These are phyloP conservation scores for Diplodus puntazzo DNA, from an alignment of 2,797 vertebrate species.

Conservation along the genomic window DNA sequence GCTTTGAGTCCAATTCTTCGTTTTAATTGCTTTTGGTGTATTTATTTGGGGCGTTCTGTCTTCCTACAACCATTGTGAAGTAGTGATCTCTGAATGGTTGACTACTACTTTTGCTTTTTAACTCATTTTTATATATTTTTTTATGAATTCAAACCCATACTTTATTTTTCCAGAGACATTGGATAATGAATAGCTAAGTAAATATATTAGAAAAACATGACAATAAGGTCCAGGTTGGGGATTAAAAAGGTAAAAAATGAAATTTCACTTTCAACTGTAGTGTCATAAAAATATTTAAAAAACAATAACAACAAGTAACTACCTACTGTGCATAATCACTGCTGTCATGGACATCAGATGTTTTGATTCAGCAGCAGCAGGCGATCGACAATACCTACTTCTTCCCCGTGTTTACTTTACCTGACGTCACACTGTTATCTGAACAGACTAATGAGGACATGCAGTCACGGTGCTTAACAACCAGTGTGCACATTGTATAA, in stretches of 20 bases:
- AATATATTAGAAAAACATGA: no score
- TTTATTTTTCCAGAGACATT: background rate
- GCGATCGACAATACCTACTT: conserved; percentile 18
- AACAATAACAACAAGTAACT: background rate
- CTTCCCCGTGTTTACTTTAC: conserved; percentile 30
- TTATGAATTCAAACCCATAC: background rate
- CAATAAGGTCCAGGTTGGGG: background rate
- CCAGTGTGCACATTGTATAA: conserved; percentile 52
- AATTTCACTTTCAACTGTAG: background rate
- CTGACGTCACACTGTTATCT: conserved; percentile 50
- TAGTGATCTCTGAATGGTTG: background rate
- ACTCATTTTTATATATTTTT: background rate
- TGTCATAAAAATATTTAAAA: background rate
- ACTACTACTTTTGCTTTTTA: background rate
- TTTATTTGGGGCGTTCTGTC: no score
- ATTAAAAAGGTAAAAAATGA: background rate
- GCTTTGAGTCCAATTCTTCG: background rate
- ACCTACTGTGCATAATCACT: background rate
- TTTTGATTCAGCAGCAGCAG: conserved; percentile 25
- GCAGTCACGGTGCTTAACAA: conserved; percentile 50
- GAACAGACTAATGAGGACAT: conserved; percentile 60
- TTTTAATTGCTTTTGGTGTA: background rate
- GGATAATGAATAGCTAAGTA: background rate
- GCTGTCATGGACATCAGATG: background rate
- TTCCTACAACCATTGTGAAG: background rate